Base-by-base conservation (phyloP, 2,888 invertebrate species). In the Tuberolachnus salignus region DNA sequence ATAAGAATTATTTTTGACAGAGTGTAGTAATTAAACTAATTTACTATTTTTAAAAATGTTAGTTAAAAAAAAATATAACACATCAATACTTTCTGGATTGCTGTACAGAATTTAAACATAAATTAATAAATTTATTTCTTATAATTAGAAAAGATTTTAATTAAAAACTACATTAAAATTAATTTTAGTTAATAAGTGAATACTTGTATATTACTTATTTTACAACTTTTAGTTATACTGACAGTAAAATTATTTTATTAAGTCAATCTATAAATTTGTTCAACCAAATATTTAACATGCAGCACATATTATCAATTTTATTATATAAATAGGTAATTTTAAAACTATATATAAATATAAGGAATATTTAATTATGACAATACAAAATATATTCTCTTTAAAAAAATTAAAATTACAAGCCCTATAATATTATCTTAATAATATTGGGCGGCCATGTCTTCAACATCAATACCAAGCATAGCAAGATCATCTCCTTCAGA, bases 391-490 rank as follows among this genome's bases (percentile, higher is more conserved):
- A 46, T 49, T 26, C 0, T 49, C n/a, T 80, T 84, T 82, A 85
- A 83, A 87, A 85, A 71, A 63, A 67, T 34, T 34, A 34, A 26
- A 34, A 51, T 51, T 51, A 51, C 26, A 26, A 34, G 34, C 34
- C n/a, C n/a, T 34, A 34, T 14, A 13, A 11, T 51, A 49, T 26
- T 53, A 53, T 71, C 23, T 84, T 82, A 86, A 83, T 87, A 86
- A 70, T 83, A 84, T 83, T 87, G 87, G 34, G 90, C 90, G 10
- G 90, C 91, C 82, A 90, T 89, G 84, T 95, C 94, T 49, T 91
- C 91, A 10, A 92, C 93, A 84, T 94, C 94, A 71, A 94, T 94
- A 1, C 95, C 95, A 72, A 95, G 87, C 92, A 95, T 90, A 3
- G 92, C 92, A 81, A 94, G 86, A 83, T 95, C 94, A 66, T 80